phyloP scores from a whole-genome alignment of 2,888 invertebrate species.

The Hirtodrosophila trivittata region DNA sequence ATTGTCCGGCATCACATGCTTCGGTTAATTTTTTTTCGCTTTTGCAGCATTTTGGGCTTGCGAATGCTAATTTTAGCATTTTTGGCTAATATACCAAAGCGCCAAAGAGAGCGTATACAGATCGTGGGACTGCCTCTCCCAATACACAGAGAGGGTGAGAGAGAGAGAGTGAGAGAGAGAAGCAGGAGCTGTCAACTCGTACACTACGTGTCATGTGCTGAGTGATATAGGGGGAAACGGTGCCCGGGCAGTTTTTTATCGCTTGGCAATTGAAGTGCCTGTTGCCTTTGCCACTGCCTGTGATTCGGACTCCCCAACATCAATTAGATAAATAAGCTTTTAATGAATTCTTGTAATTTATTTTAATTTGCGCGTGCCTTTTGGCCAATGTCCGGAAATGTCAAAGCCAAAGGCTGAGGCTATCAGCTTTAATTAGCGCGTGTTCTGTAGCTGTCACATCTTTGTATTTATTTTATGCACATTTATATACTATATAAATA shows the following conservation, averaged over 20 bases:
- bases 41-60: conserved; percentile 39
- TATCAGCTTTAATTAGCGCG: conserved; percentile 25
- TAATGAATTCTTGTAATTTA: conserved; percentile 59
- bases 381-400: conserved; percentile 28
- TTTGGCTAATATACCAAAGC: conserved; percentile 44
- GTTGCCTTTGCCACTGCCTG: not conserved
- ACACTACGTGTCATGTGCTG: conserved; percentile 27
- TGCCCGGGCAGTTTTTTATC: conserved; percentile 25
- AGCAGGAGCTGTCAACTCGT: not conserved
- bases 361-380: conserved; percentile 47
- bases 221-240: not conserved
- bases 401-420: conserved; percentile 7
- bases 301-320: conserved; percentile 35
- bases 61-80: conserved; percentile 62
- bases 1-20: conserved; percentile 68
- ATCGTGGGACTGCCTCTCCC: not conserved
- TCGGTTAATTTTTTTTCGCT: conserved; percentile 50
- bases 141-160: conserved; percentile 10
- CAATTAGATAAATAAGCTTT: conserved; percentile 72
- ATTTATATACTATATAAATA: conserved; percentile 12
- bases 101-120: conserved; percentile 15
- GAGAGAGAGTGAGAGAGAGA: conserved; percentile 2
- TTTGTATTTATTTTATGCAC: not conserved
- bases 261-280: conserved; percentile 21
- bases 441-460: conserved; percentile 13